Base-by-base conservation (phyloP, 1,140 invertebrate species). In the Tetramorium parvispinum region DNA sequence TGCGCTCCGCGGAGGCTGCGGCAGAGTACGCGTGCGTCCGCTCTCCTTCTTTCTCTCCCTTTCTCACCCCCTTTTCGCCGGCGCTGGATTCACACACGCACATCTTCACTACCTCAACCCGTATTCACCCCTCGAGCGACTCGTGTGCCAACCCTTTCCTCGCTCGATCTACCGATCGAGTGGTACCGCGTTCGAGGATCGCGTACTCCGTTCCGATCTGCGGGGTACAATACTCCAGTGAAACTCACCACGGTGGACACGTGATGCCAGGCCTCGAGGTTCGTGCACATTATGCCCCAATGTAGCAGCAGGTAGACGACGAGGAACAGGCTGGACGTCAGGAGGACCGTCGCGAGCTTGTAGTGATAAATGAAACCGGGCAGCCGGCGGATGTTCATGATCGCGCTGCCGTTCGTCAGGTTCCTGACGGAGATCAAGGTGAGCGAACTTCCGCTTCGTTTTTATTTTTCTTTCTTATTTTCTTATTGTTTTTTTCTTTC, bases 231-330 rank as follows among this genome's bases (percentile, higher is more conserved):
- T 24, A 37, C 11, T n/a, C 24, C 53, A 61, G 63, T 24, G 49
- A 43, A 57, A 94, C 96, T 96, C 93, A 96, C 96, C 94, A 96
- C 94, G 71, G 92, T 94, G 65, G 96, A 95, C 16, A 96, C 95
- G 90, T 96, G 95, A 68, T 95, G 93, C 93, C 95, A 95, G 18
- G 96, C 95, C 88, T 96, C 95, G 27, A 96, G 91, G 92, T 96
- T 96, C 32, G 95, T 95, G 91, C 96, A 96, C 83, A 96, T 92
- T 37, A 96, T 89, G 18, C 96, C 96, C 96, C 96, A 96, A 92
- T 95, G 96, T 76, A 96, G 93, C 40, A 96, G 93, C 37, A 96
- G 88, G 73, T 93, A 94, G 32, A 95, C 57, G 76, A 94, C 85
- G 40, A 93, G 57, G 5, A 94, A 71, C 53, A 93, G 53, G 0